These are phyloP conservation scores for Ceratotherium simum DNA, from an alignment of 2,113 vertebrate genomes.

Conservation along the genomic window DNA sequence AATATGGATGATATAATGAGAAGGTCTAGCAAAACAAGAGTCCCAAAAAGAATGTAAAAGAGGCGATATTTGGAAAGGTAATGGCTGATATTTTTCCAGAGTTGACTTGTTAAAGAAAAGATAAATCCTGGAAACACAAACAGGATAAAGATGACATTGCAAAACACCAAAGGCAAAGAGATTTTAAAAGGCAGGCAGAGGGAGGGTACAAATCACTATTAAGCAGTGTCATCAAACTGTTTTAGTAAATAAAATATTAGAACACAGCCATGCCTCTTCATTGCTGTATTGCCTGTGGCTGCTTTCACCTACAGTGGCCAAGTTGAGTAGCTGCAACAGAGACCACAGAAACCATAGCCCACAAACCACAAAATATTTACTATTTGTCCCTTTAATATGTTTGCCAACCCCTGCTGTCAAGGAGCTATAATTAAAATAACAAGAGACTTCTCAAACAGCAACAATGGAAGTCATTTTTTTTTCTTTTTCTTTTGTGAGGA, in stretches of 20 bases:
- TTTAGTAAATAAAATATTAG: background rate
- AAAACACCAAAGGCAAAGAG: background rate
- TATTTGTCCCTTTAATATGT: background rate
- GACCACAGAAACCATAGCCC: background rate
- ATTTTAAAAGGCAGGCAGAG: background rate
- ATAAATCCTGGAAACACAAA: background rate
- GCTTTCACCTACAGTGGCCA: background rate
- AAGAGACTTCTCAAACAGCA: background rate
- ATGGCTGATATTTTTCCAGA: background rate
- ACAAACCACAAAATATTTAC: background rate
- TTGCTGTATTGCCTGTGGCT: background rate
- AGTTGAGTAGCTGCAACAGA: background rate
- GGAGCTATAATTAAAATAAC: background rate
- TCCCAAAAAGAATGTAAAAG: background rate
- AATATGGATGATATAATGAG: background rate
- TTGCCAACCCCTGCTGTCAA: background rate
- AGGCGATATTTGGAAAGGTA: background rate
- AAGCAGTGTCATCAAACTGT: background rate
- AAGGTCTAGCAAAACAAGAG: background rate
- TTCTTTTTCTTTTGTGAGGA: too few species aligned
- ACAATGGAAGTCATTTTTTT: background rate
- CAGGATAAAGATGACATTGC: background rate
- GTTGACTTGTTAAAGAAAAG: background rate
- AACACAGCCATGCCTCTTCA: background rate
- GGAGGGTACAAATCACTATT: background rate